Conservation (phyloP, 2,113 vertebrate genomes). For the Seriola aureovittata region DNA sequence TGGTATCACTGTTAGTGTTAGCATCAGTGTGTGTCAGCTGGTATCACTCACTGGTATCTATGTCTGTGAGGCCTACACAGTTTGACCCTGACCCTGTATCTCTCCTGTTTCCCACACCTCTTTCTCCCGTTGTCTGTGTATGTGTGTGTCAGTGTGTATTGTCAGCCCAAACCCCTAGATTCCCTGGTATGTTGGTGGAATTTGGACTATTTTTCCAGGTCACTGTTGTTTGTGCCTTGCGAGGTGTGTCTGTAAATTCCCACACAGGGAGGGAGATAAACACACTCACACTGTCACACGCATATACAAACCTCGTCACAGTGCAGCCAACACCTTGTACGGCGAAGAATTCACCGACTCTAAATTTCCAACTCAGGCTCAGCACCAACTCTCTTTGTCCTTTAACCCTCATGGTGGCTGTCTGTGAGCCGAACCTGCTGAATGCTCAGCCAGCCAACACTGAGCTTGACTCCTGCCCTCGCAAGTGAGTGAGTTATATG, state of each 20-base stretch:
- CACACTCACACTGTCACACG: constrained; percentile 68
- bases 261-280: constrained; percentile 78
- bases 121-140: constrained; percentile 43
- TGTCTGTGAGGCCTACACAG: constrained; percentile 72
- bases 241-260: constrained; percentile 80
- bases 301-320: constrained; percentile 66
- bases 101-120: constrained; percentile 77
- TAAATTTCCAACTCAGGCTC: constrained; percentile 12
- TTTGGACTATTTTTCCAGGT: constrained; percentile 81
- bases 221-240: constrained; percentile 81
- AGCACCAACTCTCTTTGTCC: constrained; percentile 14
- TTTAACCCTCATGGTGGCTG: not conserved
- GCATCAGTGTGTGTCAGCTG: constrained; percentile 78
- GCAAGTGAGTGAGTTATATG: constrained; percentile 19
- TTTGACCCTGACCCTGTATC: constrained; percentile 81
- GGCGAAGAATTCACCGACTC: constrained; percentile 25
- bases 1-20: constrained; percentile 75
- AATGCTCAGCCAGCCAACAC: constrained; percentile 4
- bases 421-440: not conserved
- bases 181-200: constrained; percentile 81
- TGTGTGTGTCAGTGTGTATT: constrained; percentile 57
- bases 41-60: constrained; percentile 81
- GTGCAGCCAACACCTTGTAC: constrained; percentile 55
- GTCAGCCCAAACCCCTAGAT: constrained; percentile 73
- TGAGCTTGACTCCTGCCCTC: constrained; percentile 3